These are phyloP conservation scores for Halocaridina rubra DNA, from an alignment of 2,888 invertebrate genomes.

Conservation along the genomic window DNA sequence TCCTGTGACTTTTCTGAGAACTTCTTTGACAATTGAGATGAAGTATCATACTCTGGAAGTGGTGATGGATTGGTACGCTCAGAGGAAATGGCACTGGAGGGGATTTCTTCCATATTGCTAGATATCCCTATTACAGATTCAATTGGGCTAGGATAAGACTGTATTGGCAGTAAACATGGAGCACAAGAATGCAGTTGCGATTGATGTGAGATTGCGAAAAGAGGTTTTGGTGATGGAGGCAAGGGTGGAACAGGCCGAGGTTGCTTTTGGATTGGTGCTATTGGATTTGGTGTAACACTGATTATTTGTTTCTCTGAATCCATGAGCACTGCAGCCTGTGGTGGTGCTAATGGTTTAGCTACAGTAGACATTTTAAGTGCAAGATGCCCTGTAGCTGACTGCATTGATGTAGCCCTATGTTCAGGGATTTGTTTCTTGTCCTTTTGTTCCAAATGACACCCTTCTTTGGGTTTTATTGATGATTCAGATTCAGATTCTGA, in stretches of 20 bases:
- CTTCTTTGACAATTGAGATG: not conserved
- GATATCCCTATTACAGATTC: not conserved
- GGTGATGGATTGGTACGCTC: no score
- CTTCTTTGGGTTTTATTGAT: no score
- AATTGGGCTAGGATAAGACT: not conserved
- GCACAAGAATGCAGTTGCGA: not conserved
- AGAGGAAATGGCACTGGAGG: not conserved
- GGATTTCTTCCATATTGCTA: not conserved
- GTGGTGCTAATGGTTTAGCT: not conserved
- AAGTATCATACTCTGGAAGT: not conserved
- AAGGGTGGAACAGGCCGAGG: not conserved
- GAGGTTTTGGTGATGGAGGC: conserved; percentile 1
- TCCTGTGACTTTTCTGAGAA: not conserved
- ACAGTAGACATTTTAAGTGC: no score
- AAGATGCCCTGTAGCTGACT: no score
- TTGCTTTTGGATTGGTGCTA: conserved; percentile 18
- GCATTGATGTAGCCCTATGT: no score
- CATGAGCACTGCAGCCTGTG: no score
- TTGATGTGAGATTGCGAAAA: not conserved
- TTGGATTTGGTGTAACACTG: not conserved
- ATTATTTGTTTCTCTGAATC: no score
- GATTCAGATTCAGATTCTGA: no score
- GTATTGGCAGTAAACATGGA: not conserved
- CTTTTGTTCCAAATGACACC: no score
- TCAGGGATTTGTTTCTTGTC: no score